Evolutionary conservation across 2,888 invertebrate genomes (phyloP).

Genomic region (Mesorhabditis spiculigera): DNA sequence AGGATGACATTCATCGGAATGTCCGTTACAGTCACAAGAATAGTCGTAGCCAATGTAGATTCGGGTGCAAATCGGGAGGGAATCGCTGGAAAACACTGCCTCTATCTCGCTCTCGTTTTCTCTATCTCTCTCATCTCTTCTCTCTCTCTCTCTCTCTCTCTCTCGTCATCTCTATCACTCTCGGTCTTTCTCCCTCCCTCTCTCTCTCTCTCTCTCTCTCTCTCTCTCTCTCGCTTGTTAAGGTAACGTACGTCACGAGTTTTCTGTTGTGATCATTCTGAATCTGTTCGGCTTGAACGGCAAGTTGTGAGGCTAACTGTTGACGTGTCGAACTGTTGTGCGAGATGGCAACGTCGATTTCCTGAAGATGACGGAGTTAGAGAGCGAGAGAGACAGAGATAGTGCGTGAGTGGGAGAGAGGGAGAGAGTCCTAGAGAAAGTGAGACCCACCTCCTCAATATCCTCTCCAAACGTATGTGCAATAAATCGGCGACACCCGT

Average conservation of each 20-base stretch:
- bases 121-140: not conserved
- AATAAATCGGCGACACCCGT: slow-evolving; percentile 37
- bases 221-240: too few species aligned
- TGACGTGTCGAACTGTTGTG: not conserved
- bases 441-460: slow-evolving; percentile 25
- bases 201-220: too few species aligned
- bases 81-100: slow-evolving; percentile 21
- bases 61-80: slow-evolving; percentile 34
- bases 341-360: not conserved
- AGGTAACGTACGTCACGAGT: not conserved
- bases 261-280: not conserved
- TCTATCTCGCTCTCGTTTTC: not conserved
- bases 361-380: not conserved
- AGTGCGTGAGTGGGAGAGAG: too few species aligned
- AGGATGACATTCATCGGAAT: slow-evolving; percentile 20
- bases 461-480: slow-evolving; percentile 40
- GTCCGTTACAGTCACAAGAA: slow-evolving; percentile 27
- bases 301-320: not conserved
- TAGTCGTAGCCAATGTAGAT: slow-evolving; percentile 34
- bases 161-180: slow-evolving; percentile 1
- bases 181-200: not conserved
- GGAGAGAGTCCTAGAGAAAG: too few species aligned
- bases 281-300: not conserved
- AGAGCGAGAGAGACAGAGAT: too few species aligned
- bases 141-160: slow-evolving; percentile 11